A percentile compares a stretch with the other conserved stretches of the same genome.
Conservation (phyloP, 2,113 vertebrate species). For the cat (Felis catus) region DNA sequence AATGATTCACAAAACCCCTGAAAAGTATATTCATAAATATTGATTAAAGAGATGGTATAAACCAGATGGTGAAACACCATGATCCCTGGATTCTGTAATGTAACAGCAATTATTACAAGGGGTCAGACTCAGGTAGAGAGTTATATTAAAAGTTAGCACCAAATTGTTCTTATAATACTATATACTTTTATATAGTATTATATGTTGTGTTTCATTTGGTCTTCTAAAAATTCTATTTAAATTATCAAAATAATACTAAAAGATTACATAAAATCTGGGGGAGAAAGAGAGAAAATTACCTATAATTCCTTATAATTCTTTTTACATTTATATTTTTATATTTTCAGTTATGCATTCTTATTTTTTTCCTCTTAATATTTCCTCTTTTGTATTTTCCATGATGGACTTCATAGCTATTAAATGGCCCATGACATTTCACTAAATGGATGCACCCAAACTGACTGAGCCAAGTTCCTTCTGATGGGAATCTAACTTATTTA, state of each 20-base stretch:
- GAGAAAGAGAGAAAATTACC: neutral
- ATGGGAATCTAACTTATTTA: neutral
- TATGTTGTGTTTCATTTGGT: neutral
- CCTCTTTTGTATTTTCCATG: neutral
- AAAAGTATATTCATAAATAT: constrained; percentile 66
- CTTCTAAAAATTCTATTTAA: neutral
- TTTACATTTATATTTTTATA: neutral
- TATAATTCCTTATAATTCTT: neutral
- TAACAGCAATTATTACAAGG: neutral
- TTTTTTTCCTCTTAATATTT: neutral
- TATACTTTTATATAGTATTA: neutral
- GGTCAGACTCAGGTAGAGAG: neutral
- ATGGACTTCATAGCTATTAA: neutral
- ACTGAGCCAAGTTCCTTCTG: neutral
- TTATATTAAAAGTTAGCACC: neutral
- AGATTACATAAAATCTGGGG: neutral
- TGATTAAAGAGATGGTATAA: constrained; percentile 57
- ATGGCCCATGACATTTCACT: neutral
- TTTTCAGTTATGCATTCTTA: neutral
- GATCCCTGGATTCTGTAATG: constrained; percentile 1
- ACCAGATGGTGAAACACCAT: constrained; percentile 63
- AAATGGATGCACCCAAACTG: neutral
- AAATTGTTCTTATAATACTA: neutral
- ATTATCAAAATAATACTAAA: neutral
- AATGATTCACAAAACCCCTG: constrained; percentile 47